These are phyloP conservation scores for Strigops habroptila DNA, from an alignment of 2,113 vertebrate species.

Conservation along the genomic window DNA sequence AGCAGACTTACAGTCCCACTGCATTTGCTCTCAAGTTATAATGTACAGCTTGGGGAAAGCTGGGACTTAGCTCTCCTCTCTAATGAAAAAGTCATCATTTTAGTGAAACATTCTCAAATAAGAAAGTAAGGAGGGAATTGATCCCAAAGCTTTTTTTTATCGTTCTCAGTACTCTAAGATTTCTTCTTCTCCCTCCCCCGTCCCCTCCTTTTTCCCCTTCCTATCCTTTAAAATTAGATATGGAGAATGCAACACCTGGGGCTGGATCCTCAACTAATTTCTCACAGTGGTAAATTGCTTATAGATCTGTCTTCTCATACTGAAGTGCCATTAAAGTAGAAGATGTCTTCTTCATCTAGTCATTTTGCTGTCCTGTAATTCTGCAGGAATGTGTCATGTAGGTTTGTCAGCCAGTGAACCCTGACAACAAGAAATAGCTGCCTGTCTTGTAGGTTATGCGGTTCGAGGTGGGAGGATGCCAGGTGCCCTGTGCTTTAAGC, in stretches of 20 bases:
- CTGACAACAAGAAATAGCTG: not conserved
- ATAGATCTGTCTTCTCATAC: not conserved
- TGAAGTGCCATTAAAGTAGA: not conserved
- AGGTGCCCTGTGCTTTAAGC: not conserved
- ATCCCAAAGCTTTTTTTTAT: not conserved
- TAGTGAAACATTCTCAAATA: not conserved
- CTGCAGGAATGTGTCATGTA: not conserved
- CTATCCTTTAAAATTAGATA: not conserved
- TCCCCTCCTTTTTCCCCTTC: not conserved
- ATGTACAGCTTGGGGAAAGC: not conserved
- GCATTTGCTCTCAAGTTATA: not conserved
- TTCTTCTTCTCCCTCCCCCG: not conserved
- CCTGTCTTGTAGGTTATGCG: not conserved
- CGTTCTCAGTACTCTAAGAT: not conserved
- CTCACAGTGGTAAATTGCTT: not conserved
- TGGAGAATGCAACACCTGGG: accelerated
- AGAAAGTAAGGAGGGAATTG: not conserved
- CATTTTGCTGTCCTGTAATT: not conserved
- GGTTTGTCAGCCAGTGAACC: not conserved
- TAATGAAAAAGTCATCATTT: not conserved
- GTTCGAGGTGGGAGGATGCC: not conserved
- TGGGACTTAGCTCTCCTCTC: not conserved
- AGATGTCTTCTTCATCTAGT: not conserved
- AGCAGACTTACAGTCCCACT: not conserved
- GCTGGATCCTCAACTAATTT: not conserved